A percentile compares a stretch with the other conserved stretches of the same genome.
Conservation (phyloP, 2,888 invertebrate genomes). For the Pegoplata infirma region DNA sequence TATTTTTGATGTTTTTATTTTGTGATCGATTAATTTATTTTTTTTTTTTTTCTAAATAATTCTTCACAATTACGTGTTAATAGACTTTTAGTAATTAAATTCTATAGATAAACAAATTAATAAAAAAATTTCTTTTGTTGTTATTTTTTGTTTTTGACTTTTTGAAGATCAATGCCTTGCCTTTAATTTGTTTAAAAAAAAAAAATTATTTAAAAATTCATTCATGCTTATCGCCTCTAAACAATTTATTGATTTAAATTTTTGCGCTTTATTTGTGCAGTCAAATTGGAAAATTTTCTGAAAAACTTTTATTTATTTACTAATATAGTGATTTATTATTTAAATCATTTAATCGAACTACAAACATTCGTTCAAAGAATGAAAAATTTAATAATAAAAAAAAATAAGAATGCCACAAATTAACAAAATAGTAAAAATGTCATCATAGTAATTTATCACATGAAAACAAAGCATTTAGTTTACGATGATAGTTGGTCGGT, state of each 20-base stretch:
- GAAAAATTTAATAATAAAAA: too few relatives aligned
- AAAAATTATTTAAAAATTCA: constrained; percentile 28
- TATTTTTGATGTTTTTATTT: too few relatives aligned
- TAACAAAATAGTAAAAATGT: constrained; percentile 62
- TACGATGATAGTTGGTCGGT: too few relatives aligned
- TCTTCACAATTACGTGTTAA: constrained; percentile 25
- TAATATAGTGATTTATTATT: constrained; percentile 2
- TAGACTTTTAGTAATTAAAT: neutral
- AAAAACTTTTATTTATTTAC: constrained; percentile 20
- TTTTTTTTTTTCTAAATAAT: too few relatives aligned
- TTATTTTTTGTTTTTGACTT: too few relatives aligned
- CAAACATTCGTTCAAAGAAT: too few relatives aligned
- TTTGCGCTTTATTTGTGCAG: too few relatives aligned
- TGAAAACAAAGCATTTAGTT: too few relatives aligned
- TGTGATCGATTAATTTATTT: too few relatives aligned
- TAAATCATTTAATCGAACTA: too few relatives aligned
- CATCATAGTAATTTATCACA: constrained; percentile 60
- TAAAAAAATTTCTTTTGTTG: too few relatives aligned
- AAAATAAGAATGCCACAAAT: constrained; percentile 56
- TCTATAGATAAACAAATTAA: constrained; percentile 9
- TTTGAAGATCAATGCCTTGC: constrained; percentile 35
- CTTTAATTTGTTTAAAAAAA: neutral
- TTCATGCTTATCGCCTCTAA: constrained; percentile 51
- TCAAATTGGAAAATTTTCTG: neutral
- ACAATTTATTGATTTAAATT: neutral